A percentile compares a stretch with the other conserved stretches of the same genome.
Evolutionary conservation across 2,113 vertebrate species (phyloP).

Genomic region (Hystrix brachyura): DNA sequence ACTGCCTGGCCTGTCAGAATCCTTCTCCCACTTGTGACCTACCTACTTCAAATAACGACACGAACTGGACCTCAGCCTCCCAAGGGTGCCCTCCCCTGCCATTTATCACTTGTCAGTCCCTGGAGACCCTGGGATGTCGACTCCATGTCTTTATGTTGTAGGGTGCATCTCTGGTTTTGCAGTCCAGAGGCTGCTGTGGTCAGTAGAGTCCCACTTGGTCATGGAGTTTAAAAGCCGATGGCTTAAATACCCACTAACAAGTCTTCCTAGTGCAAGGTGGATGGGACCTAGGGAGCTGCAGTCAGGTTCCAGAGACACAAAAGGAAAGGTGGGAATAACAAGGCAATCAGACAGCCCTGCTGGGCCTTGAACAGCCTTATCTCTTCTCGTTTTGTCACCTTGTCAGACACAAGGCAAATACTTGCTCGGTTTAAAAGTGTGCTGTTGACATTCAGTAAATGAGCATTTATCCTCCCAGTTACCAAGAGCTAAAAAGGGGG

Average conservation of each 20-base stretch:
- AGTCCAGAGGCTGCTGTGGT: neutral
- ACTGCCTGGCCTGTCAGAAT: neutral
- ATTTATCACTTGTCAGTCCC: neutral
- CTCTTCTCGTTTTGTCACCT: neutral
- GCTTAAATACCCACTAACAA: neutral
- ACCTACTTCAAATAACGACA: neutral
- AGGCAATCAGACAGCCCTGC: neutral
- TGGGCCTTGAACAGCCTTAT: neutral
- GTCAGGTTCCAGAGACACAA: neutral
- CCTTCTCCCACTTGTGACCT: neutral
- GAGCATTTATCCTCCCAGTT: neutral
- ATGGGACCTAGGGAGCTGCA: neutral
- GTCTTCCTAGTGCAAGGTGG: neutral
- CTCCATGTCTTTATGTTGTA: neutral
- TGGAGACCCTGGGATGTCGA: neutral
- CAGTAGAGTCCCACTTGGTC: neutral
- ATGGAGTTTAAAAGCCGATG: neutral
- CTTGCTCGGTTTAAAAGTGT: neutral
- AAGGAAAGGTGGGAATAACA: neutral
- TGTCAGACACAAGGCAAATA: constrained; percentile 36
- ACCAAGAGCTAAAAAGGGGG: neutral
- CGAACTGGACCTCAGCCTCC: neutral
- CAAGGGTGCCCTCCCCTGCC: neutral
- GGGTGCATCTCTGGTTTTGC: neutral
- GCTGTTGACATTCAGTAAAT: neutral